Evolutionary conservation across 2,888 invertebrate species (phyloP).

Genomic region (Eristalinus aeneus): DNA sequence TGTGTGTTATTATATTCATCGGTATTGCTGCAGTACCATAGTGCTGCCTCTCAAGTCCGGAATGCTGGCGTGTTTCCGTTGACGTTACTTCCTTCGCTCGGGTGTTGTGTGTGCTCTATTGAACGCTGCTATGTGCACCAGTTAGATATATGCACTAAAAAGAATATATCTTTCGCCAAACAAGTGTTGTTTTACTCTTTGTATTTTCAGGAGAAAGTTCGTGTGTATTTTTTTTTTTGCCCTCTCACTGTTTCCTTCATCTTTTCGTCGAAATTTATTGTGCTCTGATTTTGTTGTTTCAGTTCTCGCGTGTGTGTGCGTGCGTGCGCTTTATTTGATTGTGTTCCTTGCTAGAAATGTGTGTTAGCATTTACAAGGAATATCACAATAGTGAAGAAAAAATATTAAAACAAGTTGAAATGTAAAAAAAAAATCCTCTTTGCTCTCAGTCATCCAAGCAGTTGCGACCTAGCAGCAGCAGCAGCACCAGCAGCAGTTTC

Average conservation of each 20-base stretch:
- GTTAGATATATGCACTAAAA: conserved; percentile 59
- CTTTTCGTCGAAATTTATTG: conserved; percentile 50
- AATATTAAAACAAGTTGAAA: conserved; percentile 57
- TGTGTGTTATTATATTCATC: conserved; percentile 62
- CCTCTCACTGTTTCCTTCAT: neutral
- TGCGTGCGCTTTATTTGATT: conserved; percentile 17
- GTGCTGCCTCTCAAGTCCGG: conserved; percentile 16
- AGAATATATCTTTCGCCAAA: conserved; percentile 34
- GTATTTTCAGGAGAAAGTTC: conserved; percentile 56
- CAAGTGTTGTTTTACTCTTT: conserved; percentile 43
- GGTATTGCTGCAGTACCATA: conserved; percentile 26
- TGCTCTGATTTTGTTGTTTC: conserved; percentile 55
- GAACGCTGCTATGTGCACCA: conserved; percentile 47
- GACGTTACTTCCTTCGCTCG: conserved; percentile 51
- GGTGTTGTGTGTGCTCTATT: conserved; percentile 48
- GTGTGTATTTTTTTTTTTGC: conserved; percentile 6
- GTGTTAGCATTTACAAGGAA: conserved; percentile 57
- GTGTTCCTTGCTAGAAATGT: conserved; percentile 48
- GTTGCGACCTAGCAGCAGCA: conserved; percentile 34
- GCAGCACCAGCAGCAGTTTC: conserved; percentile 41
- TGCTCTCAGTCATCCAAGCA: conserved; percentile 47
- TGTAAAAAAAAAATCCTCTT: conserved; percentile 32
- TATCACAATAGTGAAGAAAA: conserved; percentile 41
- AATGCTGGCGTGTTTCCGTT: conserved; percentile 60
- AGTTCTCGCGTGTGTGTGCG: conserved; percentile 21